Base-by-base conservation (phyloP, 2,113 vertebrate species). In the Spea multiplicata region DNA sequence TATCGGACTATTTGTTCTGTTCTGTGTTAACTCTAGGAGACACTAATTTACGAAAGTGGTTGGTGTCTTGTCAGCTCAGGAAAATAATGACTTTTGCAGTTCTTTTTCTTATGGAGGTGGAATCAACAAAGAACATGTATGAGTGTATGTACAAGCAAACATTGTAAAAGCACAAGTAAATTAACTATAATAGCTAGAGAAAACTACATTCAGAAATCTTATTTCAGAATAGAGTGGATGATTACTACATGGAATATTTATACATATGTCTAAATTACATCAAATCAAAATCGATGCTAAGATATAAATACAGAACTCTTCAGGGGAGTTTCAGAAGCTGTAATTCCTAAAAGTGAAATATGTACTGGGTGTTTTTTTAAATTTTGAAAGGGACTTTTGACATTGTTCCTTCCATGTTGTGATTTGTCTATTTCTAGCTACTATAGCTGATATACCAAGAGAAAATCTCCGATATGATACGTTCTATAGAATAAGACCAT, bases 31-130 rank as follows among this genome's bases (percentile, higher is more conserved):
- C 71, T 59, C 50, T 59, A 45, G 44, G 45, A 45, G 50, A 73
- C n/a, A 59, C 57, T 73, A 73, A 57, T 73, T 73, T 59, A 59
- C 12, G 55, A 59, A 72, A 59, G 55, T 72, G 52, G 52, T 13
- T 72, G 71, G 55, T 59, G 71, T n/a, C n/a, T n/a, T n/a, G n/a
- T 72, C 44, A 72, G 44, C 52, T 72, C 13, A 72, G 57, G 13
- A 30, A 73, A 73, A 44, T 73, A 59, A 73, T 73, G 50, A 53
- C 53, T 46, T 55, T 71, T 71, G 7, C 70, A 71, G 52, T 57
- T 71, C 55, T 12, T 13, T 71, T 45, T 73, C 12, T 73, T 73
- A 8, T 73, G 71, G 55, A 44, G 30, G 45, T 73, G 70, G 17
- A 72, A 57, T 73, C 71, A 59, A 44, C 44, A 57, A 71, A 30